Conservation (phyloP, 1,140 invertebrate genomes). For the Centruroides sculpturatus region DNA sequence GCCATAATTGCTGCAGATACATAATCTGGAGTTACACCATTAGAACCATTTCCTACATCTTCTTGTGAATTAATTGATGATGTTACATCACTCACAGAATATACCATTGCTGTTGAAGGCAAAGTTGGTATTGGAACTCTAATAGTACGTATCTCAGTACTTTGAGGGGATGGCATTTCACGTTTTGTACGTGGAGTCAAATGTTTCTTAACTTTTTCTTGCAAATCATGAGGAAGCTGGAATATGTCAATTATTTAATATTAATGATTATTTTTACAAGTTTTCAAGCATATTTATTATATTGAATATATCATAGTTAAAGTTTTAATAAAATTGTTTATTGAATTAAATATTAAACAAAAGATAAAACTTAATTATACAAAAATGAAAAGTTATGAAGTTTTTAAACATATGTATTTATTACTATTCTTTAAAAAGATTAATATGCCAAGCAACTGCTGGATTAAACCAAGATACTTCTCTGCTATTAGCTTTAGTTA, state of each 20-base stretch:
- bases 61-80: constrained; percentile 1
- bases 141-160: constrained; percentile 29
- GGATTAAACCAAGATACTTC: no score
- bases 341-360: no score
- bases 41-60: constrained; percentile 18
- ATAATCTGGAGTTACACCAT: constrained; percentile 41
- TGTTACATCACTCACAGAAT: constrained; percentile 47
- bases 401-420: no score
- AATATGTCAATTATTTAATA: constrained; percentile 20
- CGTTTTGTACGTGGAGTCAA: constrained; percentile 20
- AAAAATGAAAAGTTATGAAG: no score
- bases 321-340: no score
- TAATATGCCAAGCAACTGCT: no score
- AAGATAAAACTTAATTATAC: no score
- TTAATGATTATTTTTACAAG: no score
- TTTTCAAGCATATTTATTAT: no score
- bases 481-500: no score
- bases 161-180: constrained; percentile 5
- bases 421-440: no score
- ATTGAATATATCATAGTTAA: no score
- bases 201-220: constrained; percentile 55
- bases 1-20: constrained; percentile 86
- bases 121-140: constrained; percentile 69
- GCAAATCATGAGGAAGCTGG: constrained; percentile 75
- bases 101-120: constrained; percentile 76